A percentile compares a stretch with the other conserved stretches of the same genome.
phyloP scores from a whole-genome alignment of 2,888 invertebrate species.

The Drosophila infuscata region DNA sequence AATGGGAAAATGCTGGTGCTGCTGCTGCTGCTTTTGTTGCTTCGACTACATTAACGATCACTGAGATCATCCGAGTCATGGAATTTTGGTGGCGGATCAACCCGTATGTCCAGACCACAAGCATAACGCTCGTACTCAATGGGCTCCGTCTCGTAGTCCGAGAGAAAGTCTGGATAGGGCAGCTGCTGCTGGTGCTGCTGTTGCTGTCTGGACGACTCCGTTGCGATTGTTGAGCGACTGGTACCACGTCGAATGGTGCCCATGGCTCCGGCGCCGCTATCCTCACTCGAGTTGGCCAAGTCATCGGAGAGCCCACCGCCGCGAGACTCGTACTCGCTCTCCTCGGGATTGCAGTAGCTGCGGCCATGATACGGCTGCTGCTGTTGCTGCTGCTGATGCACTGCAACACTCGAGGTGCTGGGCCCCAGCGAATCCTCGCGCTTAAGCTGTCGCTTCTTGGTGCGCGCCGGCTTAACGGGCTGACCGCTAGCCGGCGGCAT shows the following conservation, averaged over 20 bases:
- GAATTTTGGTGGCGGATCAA: constrained; percentile 91
- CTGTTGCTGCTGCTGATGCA: constrained; percentile 21
- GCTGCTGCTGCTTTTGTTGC: constrained; percentile 11
- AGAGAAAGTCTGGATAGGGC: constrained; percentile 85
- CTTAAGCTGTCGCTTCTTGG: constrained; percentile 83
- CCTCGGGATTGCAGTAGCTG: constrained; percentile 80
- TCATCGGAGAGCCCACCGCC: constrained; percentile 84
- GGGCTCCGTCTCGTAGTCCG: constrained; percentile 86
- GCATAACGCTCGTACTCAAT: constrained; percentile 88
- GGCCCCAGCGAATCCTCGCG: constrained; percentile 82
- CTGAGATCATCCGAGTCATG: constrained; percentile 89
- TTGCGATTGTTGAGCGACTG: constrained; percentile 13
- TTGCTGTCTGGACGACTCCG: constrained; percentile 13
- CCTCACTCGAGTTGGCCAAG: constrained; percentile 84
- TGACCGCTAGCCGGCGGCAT: constrained; percentile 83
- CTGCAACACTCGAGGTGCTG: constrained; percentile 32
- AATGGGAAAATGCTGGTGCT: constrained; percentile 69
- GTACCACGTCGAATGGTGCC: constrained; percentile 75
- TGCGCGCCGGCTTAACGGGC: constrained; percentile 85
- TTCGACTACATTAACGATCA: constrained; percentile 73
- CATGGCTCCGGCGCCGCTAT: constrained; percentile 73
- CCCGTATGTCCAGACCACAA: constrained; percentile 91
- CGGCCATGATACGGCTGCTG: constrained; percentile 75
- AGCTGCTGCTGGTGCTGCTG: constrained; percentile 80
- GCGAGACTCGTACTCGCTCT: constrained; percentile 83